Base-by-base conservation (phyloP, 2,797 vertebrate species). In the Falco peregrinus region DNA sequence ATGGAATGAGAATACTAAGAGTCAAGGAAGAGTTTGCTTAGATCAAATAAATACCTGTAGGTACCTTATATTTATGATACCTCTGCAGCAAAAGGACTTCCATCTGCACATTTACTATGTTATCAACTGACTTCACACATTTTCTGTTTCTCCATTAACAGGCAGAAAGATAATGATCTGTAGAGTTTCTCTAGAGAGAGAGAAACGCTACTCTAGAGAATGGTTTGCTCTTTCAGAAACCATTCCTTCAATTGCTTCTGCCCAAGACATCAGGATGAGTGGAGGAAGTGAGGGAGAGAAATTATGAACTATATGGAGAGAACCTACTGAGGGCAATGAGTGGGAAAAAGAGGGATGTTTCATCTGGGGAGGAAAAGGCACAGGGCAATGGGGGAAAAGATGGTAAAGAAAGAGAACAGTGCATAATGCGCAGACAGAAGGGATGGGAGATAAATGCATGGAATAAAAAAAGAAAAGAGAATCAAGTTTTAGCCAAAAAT, bases 141-240 rank as follows among this genome's bases (percentile, higher is more conserved):
- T 88, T 88, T 84, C 91, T 93, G 33, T 75, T 92, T 94, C 86
- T 92, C 93, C 84, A 83, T 91, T 93, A 95, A 56, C 43, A 56
- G 26, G 65, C 37, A 87, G 79, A 65, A 91, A 25, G 63, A 90
- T 79, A 92, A 87, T 82, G 78, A 95, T 59, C 59, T 74, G 51
- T 39, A 86, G 76, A 48, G 64, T 50, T 87, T 73, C 80, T 82
- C 71, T 63, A 48, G 59, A 77, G 77, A 59, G 43, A 76, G 43
- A 76, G 45, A 37, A 87, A 45, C 15, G 24, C 39, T 43, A 24
- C 95, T 91, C 93, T 39, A 19, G 70, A 95, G 87, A 71, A 77
- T 29, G 59, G 91, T 78, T 91, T 92, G 82, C 91, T 95, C 84
- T 87, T 95, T 90, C 90, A 78, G 78, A 87, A 71, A 68, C 71